A percentile compares a stretch with the other conserved stretches of the same genome.
Conservation (phyloP, 2,797 vertebrate species). For the Cyclura pinguis region DNA sequence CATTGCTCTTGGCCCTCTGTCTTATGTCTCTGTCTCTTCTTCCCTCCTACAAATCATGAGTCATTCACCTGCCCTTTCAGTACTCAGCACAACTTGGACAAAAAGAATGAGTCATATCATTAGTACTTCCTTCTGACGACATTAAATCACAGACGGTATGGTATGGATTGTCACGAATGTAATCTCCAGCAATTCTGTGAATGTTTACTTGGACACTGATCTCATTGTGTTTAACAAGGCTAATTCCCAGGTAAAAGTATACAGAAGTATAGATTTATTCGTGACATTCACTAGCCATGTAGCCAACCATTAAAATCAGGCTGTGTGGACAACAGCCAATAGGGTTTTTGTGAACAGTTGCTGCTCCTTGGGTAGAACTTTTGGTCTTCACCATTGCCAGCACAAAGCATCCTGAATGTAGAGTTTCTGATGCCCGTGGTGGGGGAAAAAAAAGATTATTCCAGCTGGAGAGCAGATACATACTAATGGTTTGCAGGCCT, state of each 20-base stretch:
- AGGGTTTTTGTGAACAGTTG: neutral
- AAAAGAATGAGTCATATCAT: constrained; percentile 21
- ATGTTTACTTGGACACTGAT: too few species aligned
- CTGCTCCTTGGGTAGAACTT: neutral
- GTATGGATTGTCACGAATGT: neutral
- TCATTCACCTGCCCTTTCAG: constrained; percentile 6
- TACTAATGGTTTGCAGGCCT: neutral
- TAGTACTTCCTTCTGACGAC: neutral
- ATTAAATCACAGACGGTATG: neutral
- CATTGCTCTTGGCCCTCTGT: neutral
- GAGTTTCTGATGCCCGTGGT: neutral
- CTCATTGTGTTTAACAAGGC: neutral
- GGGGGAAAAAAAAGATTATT: neutral
- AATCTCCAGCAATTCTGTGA: too few species aligned
- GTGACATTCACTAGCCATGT: neutral
- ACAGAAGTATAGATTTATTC: neutral
- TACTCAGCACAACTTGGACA: neutral
- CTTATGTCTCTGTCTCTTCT: neutral
- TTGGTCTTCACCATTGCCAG: neutral
- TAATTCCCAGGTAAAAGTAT: neutral
- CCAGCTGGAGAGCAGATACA: neutral
- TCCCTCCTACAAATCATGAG: neutral
- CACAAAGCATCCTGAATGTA: neutral
- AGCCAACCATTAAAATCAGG: neutral
- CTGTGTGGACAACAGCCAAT: neutral